Base-by-base conservation (phyloP, 2,797 vertebrate species). In the Syngnathus rostellatus region DNA sequence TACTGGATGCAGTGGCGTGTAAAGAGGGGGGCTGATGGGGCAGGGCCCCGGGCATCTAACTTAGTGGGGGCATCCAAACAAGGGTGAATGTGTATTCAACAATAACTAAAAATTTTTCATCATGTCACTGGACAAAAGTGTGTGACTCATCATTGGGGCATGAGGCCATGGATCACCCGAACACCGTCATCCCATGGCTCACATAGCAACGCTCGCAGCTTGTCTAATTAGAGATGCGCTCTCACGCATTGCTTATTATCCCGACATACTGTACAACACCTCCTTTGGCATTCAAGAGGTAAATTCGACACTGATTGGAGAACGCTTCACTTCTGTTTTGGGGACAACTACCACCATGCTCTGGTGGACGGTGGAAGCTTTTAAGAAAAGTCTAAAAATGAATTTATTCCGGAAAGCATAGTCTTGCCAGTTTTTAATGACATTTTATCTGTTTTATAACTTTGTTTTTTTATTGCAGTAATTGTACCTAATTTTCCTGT, bases 211-310 rank as follows among this genome's bases (percentile, higher is more conserved):
- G 37, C 58, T 41, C 6, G 38, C 19, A 60, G 58, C 58, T 60
- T 41, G 58, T 41, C 58, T 60, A 60, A 60, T 60, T 60, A 60
- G n/a, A 19, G 19, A 60, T 60, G 37, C 10, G 9, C 58, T 62
- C 60, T 25, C 39, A 62, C 12, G 39, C 40, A 40, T 2, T 45
- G 10, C 60, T 43, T 62, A 6, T 43, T 45, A 62, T 8, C 10
- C 60, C 40, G 25, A 40, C 40, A 45, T 51, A 51, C 4, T 17
- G 16, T 40, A 61, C 38, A 61, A 61, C 19, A 41, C 19, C 37
- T 40, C 58, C 58, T 60, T 60, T 60, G 58, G 58, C 58, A 39
- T 40, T n/a, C 58, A 40, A n/a, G 38, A 38, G 19, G 37, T 6
- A 39, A n/a, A 4, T 60, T 60, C 10, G 21, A 8, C 58, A 60